A percentile compares a stretch with the other conserved stretches of the same genome.
These are phyloP conservation scores for Rhopalosiphum padi DNA, from an alignment of 1,140 invertebrate species.

Conservation along the genomic window DNA sequence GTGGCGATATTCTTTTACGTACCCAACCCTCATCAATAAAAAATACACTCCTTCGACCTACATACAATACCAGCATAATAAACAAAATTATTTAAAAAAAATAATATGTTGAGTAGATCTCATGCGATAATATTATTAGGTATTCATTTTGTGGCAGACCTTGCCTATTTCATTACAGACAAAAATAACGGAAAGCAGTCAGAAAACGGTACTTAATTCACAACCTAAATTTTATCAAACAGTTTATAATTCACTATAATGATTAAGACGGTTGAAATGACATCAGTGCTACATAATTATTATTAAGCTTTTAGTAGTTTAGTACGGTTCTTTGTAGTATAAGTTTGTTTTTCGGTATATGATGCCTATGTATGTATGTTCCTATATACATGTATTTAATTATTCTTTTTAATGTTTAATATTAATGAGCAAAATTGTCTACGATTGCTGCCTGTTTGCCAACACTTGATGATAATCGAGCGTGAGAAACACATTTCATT, in stretches of 20 bases:
- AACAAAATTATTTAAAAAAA: too few relatives aligned
- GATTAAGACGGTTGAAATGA: neutral
- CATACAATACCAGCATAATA: too few relatives aligned
- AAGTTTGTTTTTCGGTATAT: neutral
- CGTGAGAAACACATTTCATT: slow-evolving; percentile 22
- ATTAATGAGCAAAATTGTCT: neutral
- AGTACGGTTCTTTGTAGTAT: neutral
- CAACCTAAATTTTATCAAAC: too few relatives aligned
- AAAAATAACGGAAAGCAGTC: neutral
- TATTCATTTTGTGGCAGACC: too few relatives aligned
- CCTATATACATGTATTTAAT: neutral
- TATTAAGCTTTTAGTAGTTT: neutral
- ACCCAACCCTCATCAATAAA: too few relatives aligned
- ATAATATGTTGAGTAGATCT: too few relatives aligned
- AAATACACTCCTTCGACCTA: too few relatives aligned
- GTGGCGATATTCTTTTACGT: neutral
- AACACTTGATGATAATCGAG: slow-evolving; percentile 1
- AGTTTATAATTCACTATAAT: neutral
- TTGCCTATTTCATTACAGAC: neutral
- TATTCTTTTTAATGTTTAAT: neutral
- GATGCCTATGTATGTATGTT: fast-evolving
- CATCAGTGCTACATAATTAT: too few relatives aligned
- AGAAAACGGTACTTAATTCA: neutral
- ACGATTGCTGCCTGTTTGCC: neutral
- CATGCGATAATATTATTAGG: too few relatives aligned